Percentiles rank a stretch among this genome's conserved stretches.
These are phyloP conservation scores for Narcine bancroftii DNA, from an alignment of 2,113 vertebrate genomes.

Conservation along the genomic window DNA sequence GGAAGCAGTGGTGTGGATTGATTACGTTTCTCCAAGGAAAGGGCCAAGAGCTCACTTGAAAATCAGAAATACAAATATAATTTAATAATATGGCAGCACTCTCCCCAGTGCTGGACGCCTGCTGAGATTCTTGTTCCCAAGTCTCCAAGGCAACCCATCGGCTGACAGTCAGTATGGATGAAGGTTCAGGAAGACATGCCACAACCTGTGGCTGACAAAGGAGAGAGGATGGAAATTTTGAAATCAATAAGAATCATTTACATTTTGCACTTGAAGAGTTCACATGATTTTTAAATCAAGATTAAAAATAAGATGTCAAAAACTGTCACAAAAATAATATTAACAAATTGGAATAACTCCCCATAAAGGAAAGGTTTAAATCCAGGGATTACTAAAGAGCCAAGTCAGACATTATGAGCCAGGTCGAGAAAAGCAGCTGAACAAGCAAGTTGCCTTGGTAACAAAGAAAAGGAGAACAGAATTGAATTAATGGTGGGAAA, in stretches of 20 bases:
- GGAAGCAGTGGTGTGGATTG: too few relatives aligned
- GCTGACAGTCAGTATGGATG: too few relatives aligned
- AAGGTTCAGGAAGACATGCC: too few relatives aligned
- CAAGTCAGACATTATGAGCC: background rate
- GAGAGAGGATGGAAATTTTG: background rate
- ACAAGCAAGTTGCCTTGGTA: slow-evolving; percentile 2
- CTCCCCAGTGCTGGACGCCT: too few relatives aligned
- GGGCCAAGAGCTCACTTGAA: too few relatives aligned
- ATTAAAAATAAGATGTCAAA: background rate
- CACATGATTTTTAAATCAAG: background rate
- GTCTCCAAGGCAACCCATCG: too few relatives aligned
- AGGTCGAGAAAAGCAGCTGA: background rate
- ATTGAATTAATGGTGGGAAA: slow-evolving; percentile 29
- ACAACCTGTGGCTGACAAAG: too few relatives aligned
- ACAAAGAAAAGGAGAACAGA: slow-evolving; percentile 6
- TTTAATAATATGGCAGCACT: too few relatives aligned
- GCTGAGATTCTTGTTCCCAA: too few relatives aligned
- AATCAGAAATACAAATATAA: too few relatives aligned
- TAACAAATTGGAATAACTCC: background rate
- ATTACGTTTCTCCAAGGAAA: too few relatives aligned
- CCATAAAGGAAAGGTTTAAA: background rate
- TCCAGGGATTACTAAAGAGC: background rate
- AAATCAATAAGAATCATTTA: background rate
- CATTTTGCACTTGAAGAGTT: background rate
- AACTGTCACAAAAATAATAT: background rate